These are phyloP conservation scores for Oostethus manadensis DNA, from an alignment of 2,113 vertebrate species.

Conservation along the genomic window DNA sequence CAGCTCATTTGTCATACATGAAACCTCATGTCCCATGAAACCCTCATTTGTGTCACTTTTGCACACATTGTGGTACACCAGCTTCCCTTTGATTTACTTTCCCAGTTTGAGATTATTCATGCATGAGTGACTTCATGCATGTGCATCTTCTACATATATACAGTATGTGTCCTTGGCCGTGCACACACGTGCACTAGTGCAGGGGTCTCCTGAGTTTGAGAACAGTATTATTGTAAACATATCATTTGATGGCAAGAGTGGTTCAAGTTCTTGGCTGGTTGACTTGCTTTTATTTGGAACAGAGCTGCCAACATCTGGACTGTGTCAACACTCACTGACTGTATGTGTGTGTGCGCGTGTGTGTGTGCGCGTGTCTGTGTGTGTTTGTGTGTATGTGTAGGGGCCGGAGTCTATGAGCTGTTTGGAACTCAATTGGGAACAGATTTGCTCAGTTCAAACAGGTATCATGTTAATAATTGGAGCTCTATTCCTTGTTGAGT, in stretches of 20 bases:
- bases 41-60: slow-evolving; percentile 30
- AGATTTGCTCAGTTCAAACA: slow-evolving; percentile 76
- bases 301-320: slow-evolving; percentile 79
- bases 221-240: slow-evolving; percentile 78
- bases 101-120: slow-evolving; percentile 36
- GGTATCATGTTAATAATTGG: slow-evolving; percentile 66
- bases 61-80: slow-evolving; percentile 45
- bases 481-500: slow-evolving; percentile 47
- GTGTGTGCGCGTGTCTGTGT: slow-evolving; percentile 1
- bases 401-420: slow-evolving; percentile 57
- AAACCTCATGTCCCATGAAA: slow-evolving; percentile 14
- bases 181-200: slow-evolving; percentile 24
- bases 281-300: slow-evolving; percentile 74
- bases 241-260: slow-evolving; percentile 75
- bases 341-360: slow-evolving; percentile 22
- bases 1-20: slow-evolving; percentile 28
- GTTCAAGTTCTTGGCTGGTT: slow-evolving; percentile 75
- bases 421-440: slow-evolving; percentile 67
- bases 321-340: slow-evolving; percentile 73
- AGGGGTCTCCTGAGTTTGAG: slow-evolving; percentile 59
- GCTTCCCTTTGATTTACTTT: slow-evolving; percentile 61
- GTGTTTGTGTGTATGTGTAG: slow-evolving; percentile 23
- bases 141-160: slow-evolving; percentile 9
- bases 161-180: slow-evolving; percentile 7
- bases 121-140: not conserved